These are phyloP conservation scores for Anastrepha obliqua DNA, from an alignment of 1,140 invertebrate genomes.

Conservation along the genomic window DNA sequence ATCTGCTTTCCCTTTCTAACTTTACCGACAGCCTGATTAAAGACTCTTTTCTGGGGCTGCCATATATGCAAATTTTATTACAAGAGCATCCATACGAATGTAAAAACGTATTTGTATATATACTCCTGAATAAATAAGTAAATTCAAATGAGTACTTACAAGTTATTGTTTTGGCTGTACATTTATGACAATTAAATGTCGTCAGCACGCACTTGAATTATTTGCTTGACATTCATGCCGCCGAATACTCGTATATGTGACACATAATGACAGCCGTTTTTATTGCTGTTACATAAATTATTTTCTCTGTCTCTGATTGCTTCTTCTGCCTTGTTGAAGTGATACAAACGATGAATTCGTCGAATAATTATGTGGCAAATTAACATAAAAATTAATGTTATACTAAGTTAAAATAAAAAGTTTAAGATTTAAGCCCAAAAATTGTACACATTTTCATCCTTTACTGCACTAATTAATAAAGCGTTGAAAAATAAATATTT, in stretches of 20 bases:
- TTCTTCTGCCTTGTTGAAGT: not conserved
- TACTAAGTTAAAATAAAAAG: no score
- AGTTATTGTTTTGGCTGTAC: not conserved
- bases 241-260: not conserved
- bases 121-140: no score
- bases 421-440: no score
- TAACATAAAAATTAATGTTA: no score
- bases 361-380: no score
- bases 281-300: slow-evolving; percentile 6
- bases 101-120: no score
- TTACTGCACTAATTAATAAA: no score
- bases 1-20: not conserved
- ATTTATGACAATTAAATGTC: slow-evolving; percentile 1
- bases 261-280: not conserved
- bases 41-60: not conserved
- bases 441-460: no score
- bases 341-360: not conserved
- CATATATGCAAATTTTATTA: not conserved
- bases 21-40: slow-evolving; percentile 8
- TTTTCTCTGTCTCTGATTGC: not conserved
- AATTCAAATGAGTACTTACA: no score
- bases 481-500: no score
- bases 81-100: no score
- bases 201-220: not conserved
- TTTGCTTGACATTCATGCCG: not conserved